phyloP scores from a whole-genome alignment of 2,113 vertebrate species.

The Poeciliopsis turrubarensis region DNA sequence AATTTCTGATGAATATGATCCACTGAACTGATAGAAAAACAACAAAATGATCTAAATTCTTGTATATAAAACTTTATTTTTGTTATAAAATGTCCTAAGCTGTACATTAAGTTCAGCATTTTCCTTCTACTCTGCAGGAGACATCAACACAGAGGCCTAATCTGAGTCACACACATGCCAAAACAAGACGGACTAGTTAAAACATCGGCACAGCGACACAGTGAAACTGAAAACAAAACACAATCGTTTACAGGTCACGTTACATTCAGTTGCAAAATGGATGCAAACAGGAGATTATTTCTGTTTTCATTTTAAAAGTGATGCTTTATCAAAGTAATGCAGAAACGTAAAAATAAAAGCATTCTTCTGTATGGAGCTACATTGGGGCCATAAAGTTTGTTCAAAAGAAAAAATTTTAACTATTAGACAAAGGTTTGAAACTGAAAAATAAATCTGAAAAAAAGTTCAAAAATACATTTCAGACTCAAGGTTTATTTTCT shows the following conservation, averaged over 20 bases:
- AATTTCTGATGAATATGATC: too few species aligned
- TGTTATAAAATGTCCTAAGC: conserved; percentile 87
- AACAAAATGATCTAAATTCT: not conserved
- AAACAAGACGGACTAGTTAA: conserved; percentile 34
- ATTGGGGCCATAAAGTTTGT: too few species aligned
- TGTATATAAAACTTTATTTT: conserved; percentile 85
- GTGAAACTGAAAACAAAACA: conserved; percentile 20
- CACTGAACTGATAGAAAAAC: too few species aligned
- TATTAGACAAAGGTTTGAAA: too few species aligned
- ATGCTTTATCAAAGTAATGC: not conserved
- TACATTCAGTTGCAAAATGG: conserved; percentile 34
- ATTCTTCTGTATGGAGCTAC: not conserved
- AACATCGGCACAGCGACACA: conserved; percentile 44
- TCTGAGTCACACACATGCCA: conserved; percentile 61
- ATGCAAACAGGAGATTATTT: not conserved
- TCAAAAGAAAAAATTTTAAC: too few species aligned
- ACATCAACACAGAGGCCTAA: conserved; percentile 57
- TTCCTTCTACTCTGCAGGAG: conserved; percentile 56
- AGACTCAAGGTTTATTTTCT: too few species aligned
- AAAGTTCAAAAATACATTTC: too few species aligned
- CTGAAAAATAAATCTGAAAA: too few species aligned
- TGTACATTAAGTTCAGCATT: conserved; percentile 50
- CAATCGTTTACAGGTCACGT: conserved; percentile 41
- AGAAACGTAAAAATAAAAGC: not conserved
- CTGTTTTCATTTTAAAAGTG: not conserved